These are phyloP conservation scores for Drosophila nannoptera DNA, from an alignment of 1,140 invertebrate species.

Conservation along the genomic window DNA sequence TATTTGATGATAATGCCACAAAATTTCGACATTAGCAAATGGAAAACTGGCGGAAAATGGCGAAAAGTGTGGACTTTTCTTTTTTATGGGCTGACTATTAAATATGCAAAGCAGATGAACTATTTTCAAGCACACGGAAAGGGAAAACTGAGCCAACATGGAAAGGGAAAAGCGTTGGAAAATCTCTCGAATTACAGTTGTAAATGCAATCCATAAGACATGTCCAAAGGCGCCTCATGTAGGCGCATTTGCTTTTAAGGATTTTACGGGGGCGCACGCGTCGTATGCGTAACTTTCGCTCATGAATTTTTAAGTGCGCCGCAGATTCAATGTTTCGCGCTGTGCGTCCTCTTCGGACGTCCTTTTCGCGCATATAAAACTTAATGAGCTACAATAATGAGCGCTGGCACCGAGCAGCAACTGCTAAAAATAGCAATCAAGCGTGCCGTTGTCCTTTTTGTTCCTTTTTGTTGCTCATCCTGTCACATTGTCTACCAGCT, in stretches of 20 bases:
- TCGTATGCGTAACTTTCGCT: conserved; percentile 58
- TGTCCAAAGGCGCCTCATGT: neutral
- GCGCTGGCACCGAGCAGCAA: conserved; percentile 23
- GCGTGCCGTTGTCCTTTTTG: conserved; percentile 19
- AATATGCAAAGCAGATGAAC: no score
- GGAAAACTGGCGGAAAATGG: no score
- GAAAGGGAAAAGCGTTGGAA: no score
- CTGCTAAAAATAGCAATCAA: conserved; percentile 62
- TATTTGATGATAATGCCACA: no score
- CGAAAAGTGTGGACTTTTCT: no score
- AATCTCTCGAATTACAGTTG: no score
- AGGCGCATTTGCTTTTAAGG: neutral
- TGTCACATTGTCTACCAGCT: neutral
- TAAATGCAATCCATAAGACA: neutral
- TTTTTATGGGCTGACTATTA: no score
- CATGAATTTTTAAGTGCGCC: conserved; percentile 62
- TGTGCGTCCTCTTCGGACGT: neutral
- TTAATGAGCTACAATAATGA: conserved; percentile 73
- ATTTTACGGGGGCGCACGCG: conserved; percentile 14
- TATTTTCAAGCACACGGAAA: no score
- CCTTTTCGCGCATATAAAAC: conserved; percentile 66
- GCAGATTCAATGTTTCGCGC: conserved; percentile 34
- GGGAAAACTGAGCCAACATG: no score
- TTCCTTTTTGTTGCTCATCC: conserved; percentile 6
- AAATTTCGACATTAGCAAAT: no score